Conservation (phyloP, 35 echinoderm and acorn worm species). For the Hemicentrotus pulcherrimus region DNA sequence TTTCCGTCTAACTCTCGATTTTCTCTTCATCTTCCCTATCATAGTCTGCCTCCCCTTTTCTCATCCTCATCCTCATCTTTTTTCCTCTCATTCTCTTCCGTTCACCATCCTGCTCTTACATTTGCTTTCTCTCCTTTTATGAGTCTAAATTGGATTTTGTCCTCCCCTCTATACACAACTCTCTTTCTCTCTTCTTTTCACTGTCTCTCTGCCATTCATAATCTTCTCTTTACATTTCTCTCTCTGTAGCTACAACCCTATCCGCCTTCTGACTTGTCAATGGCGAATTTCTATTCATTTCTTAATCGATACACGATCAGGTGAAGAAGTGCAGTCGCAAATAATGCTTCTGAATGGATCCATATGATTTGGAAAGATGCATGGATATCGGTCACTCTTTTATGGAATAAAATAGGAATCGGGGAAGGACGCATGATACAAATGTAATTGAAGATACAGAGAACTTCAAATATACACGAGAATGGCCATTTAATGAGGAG, state of each 20-base stretch:
- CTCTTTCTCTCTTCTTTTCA: neutral
- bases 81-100: no score
- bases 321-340: neutral
- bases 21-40: no score
- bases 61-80: no score
- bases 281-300: neutral
- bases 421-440: neutral
- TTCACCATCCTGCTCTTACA: no score
- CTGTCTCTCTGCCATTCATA: neutral
- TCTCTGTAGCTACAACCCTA: neutral
- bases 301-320: neutral
- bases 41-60: no score
- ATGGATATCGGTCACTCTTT: neutral
- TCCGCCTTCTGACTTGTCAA: neutral
- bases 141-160: no score
- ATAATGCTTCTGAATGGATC: neutral
- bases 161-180: neutral
- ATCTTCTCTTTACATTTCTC: neutral
- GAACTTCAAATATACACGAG: no score
- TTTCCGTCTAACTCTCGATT: no score
- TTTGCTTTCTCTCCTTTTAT: no score
- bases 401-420: neutral
- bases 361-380: neutral
- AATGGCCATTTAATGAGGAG: no score
- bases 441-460: no score